Conservation (phyloP, 2,888 invertebrate species). For the Agrochola litura region DNA sequence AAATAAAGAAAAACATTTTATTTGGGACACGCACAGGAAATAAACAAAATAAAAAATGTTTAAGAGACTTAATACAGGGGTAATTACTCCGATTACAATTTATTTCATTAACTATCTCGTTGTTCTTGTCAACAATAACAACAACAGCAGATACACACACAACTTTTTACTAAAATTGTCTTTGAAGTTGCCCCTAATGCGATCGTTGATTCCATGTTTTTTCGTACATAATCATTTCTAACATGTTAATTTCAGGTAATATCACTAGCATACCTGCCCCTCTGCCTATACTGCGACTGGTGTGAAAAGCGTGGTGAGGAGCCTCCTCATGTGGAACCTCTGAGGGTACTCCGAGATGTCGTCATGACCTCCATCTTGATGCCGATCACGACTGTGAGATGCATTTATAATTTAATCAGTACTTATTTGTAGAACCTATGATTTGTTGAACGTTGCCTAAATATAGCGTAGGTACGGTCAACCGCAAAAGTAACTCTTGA, state of each 20-base stretch:
- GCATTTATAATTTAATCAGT: neutral
- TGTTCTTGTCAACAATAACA: neutral
- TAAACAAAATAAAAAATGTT: neutral
- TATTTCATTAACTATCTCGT: neutral
- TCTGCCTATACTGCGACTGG: conserved; percentile 75
- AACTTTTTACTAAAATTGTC: neutral
- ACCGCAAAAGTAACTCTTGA: neutral
- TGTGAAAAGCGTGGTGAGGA: conserved; percentile 64
- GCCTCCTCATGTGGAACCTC: conserved; percentile 41
- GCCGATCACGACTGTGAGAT: conserved; percentile 72
- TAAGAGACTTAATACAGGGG: neutral
- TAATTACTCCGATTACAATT: neutral
- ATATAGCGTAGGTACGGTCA: neutral
- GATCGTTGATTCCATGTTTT: neutral
- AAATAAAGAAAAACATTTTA: no score
- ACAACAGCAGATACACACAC: neutral
- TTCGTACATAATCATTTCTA: neutral
- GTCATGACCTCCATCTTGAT: conserved; percentile 74
- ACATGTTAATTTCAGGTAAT: conserved; percentile 67
- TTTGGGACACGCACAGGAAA: no score
- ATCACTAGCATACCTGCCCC: conserved; percentile 70
- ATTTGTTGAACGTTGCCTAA: neutral
- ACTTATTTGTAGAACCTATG: neutral
- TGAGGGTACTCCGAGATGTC: conserved; percentile 69
- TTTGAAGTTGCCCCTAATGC: neutral